Evolutionary conservation across 2,113 vertebrate genomes (phyloP), one percentile per base, ranked within the genome.

Genomic region (Apeltes quadracus): DNA sequence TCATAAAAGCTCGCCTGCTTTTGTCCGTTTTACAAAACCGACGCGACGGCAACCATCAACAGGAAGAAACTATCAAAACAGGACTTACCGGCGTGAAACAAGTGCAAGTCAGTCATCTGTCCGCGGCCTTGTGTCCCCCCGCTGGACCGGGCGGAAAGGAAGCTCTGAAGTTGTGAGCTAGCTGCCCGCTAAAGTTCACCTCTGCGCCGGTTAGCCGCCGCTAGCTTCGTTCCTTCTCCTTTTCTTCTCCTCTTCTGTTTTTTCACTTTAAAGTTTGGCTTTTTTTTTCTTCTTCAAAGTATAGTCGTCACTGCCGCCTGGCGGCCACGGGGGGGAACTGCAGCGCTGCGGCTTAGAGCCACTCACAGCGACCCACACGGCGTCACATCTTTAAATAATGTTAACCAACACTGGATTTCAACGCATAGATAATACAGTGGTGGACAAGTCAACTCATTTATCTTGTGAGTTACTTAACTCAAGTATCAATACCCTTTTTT

Each of bases 121-220:
- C 56, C 75, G 75, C 76, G 87, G 88, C 86, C 83, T 84, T 43
- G 54, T 69, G 67, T 61, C 62, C 51, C 5, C 50, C 8, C 27
- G 29, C 41, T 32, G 38, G 14, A 5, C 12, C 14, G 11, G 41
- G 22, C 56, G 25, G 20, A 39, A 20, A 20, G 12, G 22, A 38
- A 62, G 53, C 72, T 22, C 7, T 14, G 10, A 72, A 77, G 75
- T 82, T 79, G 32, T 32, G 29, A 58, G 44, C 54, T 38, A 55
- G 36, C 66, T 43, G 14, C 57, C 4, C 18, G 41, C 25, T 63
- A 56, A 82, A 82, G 58, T 83, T 82, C 74, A 79, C 32, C 62
- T 34, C 77, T 34, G 32, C 32, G 32, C 29, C 55, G 50, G 79
- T 63, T 75, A 67, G 39, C 48, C 20, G 61, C 64, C 14, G 44